Conservation (phyloP, 2,888 invertebrate species). For the Nemapogon koenigi region DNA sequence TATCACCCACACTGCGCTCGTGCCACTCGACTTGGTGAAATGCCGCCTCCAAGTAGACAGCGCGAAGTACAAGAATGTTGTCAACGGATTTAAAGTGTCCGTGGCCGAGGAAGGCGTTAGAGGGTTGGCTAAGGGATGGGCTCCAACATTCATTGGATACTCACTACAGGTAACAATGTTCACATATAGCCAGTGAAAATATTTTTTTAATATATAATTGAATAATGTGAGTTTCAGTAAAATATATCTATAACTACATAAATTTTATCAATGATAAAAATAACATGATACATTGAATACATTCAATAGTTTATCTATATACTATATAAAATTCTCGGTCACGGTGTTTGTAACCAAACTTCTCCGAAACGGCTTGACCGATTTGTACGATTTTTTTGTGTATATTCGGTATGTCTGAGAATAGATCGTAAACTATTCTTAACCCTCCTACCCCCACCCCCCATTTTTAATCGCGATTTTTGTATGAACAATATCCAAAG, state of each 20-base stretch:
- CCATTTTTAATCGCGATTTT: too few species aligned
- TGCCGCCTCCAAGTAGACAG: constrained; percentile 94
- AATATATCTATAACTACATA: not conserved
- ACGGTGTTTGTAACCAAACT: too few species aligned
- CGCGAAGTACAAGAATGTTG: constrained; percentile 89
- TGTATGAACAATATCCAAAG: too few species aligned
- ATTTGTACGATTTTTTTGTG: too few species aligned
- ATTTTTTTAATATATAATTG: not conserved
- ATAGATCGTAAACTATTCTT: too few species aligned
- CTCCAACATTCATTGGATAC: constrained; percentile 96
- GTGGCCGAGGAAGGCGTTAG: constrained; percentile 84
- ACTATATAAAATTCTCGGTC: too few species aligned
- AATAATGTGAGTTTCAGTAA: not conserved
- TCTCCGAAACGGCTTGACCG: too few species aligned
- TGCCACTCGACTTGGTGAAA: constrained; percentile 95
- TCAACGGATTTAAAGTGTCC: constrained; percentile 84
- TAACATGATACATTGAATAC: too few species aligned
- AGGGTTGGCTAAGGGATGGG: constrained; percentile 94
- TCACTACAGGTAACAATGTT: constrained; percentile 72
- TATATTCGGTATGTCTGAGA: too few species aligned
- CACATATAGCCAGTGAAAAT: not conserved
- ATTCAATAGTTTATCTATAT: too few species aligned
- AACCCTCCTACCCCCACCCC: too few species aligned
- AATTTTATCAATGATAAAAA: too few species aligned
- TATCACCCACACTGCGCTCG: constrained; percentile 90